Conservation (phyloP, 2,797 vertebrate species). For the Poecilia wingei region DNA sequence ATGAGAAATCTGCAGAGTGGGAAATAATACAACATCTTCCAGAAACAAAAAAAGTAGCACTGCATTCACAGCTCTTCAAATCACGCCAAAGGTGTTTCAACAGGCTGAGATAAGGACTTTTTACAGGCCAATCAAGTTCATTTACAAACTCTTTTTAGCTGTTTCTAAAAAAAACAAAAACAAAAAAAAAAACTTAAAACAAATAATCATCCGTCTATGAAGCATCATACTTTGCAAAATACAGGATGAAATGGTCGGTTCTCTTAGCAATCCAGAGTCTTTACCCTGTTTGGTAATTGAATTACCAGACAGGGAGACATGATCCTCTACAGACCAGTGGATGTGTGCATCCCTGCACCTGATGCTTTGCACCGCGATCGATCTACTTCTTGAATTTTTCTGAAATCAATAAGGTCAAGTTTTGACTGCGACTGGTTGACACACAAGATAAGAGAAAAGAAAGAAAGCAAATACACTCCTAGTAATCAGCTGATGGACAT, state of each 20-base stretch:
- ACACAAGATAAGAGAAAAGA: too few species aligned
- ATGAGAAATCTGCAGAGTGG: constrained; percentile 58
- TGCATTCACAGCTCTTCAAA: not conserved
- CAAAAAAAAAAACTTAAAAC: not conserved
- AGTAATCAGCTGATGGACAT: too few species aligned
- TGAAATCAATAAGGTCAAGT: too few species aligned
- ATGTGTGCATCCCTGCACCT: not conserved
- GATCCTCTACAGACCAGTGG: not conserved
- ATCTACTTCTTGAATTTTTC: too few species aligned
- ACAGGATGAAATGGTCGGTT: not conserved
- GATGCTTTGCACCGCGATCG: not conserved
- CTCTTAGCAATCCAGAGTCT: not conserved
- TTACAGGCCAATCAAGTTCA: not conserved
- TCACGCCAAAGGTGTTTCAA: not conserved
- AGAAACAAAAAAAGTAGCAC: not conserved
- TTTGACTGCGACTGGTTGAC: too few species aligned
- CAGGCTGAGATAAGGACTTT: not conserved
- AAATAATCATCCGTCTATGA: not conserved
- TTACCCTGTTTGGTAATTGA: not conserved
- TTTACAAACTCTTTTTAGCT: not conserved
- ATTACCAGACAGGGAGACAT: not conserved
- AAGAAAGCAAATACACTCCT: too few species aligned
- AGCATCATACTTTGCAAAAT: not conserved
- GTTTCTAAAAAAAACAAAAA: too few species aligned
- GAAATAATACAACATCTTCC: constrained; percentile 14